Base-by-base conservation (phyloP, 2,888 invertebrate genomes). In the Lomographa bimaculata region DNA sequence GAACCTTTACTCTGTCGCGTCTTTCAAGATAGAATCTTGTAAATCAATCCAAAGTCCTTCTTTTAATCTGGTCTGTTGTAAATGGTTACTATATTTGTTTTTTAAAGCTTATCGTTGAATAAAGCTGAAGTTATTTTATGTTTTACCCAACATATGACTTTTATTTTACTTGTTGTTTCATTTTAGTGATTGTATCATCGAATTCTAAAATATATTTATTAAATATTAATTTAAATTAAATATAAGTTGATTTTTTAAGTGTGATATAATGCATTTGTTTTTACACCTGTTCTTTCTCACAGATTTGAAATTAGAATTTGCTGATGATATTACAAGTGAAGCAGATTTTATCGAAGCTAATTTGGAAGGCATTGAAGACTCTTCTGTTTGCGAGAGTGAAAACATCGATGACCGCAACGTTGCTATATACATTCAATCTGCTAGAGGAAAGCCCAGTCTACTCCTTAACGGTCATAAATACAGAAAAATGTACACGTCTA, bases 21-120 rank as follows among this genome's bases (percentile, higher is more conserved):
- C 20, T 74, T 79, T 33, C 77, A 79, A 54, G 70, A 80, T 23
- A 70, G 64, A 51, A 79, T 82, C 19, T 69, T 76, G 62, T 80
- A 66, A 52, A 17, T 21, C 10, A 10, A 33, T n/a, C n/a, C n/a
- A n/a, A n/a, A n/a, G n/a, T n/a, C n/a, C n/a, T n/a, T n/a, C n/a
- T n/a, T n/a, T n/a, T n/a, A n/a, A n/a, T n/a, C n/a, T n/a, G n/a
- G n/a, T n/a, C n/a, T n/a, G n/a, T n/a, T n/a, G n/a, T n/a, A n/a
- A n/a, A n/a, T n/a, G n/a, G n/a, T n/a, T n/a, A n/a, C n/a, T n/a
- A n/a, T n/a, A n/a, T n/a, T n/a, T n/a, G n/a, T n/a, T n/a, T n/a
- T n/a, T n/a, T n/a, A n/a, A n/a, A n/a, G n/a, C n/a, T n/a, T n/a
- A n/a, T n/a, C n/a, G n/a, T n/a, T n/a, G n/a, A n/a, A n/a, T n/a